phyloP scores from a whole-genome alignment of 2,113 vertebrate species.

The Sterrhoptilus dennistouni region DNA sequence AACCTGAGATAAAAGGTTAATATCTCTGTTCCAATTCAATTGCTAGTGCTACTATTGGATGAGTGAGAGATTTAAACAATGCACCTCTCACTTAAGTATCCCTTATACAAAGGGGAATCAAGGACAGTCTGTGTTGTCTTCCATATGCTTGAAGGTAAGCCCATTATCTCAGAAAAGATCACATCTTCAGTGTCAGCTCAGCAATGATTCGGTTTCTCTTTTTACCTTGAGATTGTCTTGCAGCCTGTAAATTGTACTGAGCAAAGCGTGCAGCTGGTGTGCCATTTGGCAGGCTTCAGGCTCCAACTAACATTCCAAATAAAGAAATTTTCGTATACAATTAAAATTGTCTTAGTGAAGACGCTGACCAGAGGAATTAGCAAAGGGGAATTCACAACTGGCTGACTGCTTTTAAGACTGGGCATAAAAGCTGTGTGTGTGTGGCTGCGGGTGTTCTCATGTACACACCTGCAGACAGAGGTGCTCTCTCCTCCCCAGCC shows the following conservation, averaged over 20 bases:
- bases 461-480: not conserved
- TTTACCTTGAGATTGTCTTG: conserved; percentile 29
- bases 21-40: not conserved
- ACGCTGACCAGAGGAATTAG: not conserved
- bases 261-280: not conserved
- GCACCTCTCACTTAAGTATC: not conserved
- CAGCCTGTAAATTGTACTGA: not conserved
- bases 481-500: not conserved
- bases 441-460: not conserved
- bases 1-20: conserved; percentile 1
- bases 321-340: not conserved
- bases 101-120: not conserved
- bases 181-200: not conserved
- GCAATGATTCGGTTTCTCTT: not conserved
- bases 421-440: not conserved
- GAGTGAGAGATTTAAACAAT: not conserved
- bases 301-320: not conserved
- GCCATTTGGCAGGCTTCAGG: not conserved
- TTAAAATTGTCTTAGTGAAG: not conserved
- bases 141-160: not conserved
- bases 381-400: not conserved
- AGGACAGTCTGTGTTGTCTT: not conserved
- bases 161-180: not conserved
- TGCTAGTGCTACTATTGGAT: not conserved
- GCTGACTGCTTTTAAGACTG: not conserved